Percentiles rank a stretch among this genome's conserved stretches.
Conservation (phyloP, 2,797 vertebrate genomes). For the Neostethus bicornis region DNA sequence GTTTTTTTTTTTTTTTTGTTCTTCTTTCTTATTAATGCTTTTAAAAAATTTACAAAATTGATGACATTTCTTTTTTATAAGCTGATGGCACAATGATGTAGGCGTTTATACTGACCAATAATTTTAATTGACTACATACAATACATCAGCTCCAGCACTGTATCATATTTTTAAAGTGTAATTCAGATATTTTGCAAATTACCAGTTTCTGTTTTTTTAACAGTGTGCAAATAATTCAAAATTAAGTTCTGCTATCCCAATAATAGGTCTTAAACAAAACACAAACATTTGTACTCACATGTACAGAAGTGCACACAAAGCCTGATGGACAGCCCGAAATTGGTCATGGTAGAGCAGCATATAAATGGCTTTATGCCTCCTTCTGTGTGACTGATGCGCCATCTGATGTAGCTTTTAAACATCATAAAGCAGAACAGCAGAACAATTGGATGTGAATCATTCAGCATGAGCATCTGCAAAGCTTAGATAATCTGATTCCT, state of each 20-base stretch:
- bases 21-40: too few relatives aligned
- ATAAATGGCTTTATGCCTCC: slow-evolving; percentile 61
- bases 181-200: neutral
- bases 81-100: too few relatives aligned
- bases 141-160: too few relatives aligned
- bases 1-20: too few relatives aligned
- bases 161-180: too few relatives aligned
- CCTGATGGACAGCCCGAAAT: slow-evolving; percentile 15
- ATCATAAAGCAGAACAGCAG: slow-evolving; percentile 45
- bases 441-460: slow-evolving; percentile 52
- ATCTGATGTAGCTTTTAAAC: slow-evolving; percentile 44
- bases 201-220: neutral
- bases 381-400: slow-evolving; percentile 56
- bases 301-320: neutral
- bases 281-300: neutral
- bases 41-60: too few relatives aligned
- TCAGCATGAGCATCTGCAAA: slow-evolving; percentile 49
- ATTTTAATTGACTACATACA: too few relatives aligned
- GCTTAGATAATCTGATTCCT: slow-evolving; percentile 50
- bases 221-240: neutral
- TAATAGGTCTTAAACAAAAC: slow-evolving; percentile 15
- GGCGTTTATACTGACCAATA: too few relatives aligned
- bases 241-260: neutral
- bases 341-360: slow-evolving; percentile 39
- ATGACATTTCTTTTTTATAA: too few relatives aligned